phyloP scores from a whole-genome alignment of 2,888 invertebrate species.

The Cephus nigrinus region DNA sequence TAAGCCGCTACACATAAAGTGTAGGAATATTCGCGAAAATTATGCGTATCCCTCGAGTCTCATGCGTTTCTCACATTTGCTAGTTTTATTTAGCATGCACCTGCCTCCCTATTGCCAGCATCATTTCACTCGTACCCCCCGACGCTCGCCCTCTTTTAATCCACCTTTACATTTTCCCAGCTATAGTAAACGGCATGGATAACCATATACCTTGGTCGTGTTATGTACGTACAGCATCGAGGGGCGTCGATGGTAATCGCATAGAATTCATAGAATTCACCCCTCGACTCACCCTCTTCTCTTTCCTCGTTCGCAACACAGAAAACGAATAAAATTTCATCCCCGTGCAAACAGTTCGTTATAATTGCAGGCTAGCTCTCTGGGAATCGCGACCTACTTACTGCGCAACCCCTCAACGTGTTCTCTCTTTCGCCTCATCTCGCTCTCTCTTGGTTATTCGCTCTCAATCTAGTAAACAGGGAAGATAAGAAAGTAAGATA shows the following conservation, averaged over 20 bases:
- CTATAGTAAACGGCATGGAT: not conserved
- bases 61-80: slow-evolving; percentile 39
- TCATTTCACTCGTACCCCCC: not conserved
- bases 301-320: not conserved
- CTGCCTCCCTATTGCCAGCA: not conserved
- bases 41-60: slow-evolving; percentile 35
- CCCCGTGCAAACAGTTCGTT: slow-evolving; percentile 1
- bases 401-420: not conserved
- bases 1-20: not conserved
- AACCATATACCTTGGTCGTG: not conserved
- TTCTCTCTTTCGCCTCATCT: not conserved
- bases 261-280: not conserved
- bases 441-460: not conserved
- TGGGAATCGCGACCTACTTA: slow-evolving; percentile 6
- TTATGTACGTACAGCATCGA: not conserved
- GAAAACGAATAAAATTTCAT: not conserved
- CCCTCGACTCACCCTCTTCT: not conserved
- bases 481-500: not conserved
- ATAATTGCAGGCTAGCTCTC: slow-evolving; percentile 1
- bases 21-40: slow-evolving; percentile 23
- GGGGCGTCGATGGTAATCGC: slow-evolving; percentile 3
- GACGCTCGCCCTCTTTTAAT: not conserved
- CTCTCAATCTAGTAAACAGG: not conserved
- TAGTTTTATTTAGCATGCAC: slow-evolving; percentile 32
- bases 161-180: not conserved